These are phyloP conservation scores for Scaptodrosophila lebanonensis DNA, from an alignment of 1,140 invertebrate species.

Conservation along the genomic window DNA sequence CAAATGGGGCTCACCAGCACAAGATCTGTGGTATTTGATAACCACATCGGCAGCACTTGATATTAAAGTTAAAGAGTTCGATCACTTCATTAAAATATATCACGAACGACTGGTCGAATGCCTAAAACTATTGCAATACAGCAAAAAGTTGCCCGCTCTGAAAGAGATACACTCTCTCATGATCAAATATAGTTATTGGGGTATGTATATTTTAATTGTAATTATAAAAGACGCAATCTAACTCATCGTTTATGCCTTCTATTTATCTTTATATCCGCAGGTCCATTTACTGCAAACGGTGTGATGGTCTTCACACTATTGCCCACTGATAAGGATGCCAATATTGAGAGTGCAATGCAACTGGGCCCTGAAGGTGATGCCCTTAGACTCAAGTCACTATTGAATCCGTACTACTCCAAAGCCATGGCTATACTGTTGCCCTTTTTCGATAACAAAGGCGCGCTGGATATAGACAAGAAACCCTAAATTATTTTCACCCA, in stretches of 20 bases:
- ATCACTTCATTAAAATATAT: constrained; percentile 59
- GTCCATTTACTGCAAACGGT: constrained; percentile 23
- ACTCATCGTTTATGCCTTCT: no score
- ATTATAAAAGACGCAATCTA: no score
- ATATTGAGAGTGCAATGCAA: constrained; percentile 41
- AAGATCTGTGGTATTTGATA: constrained; percentile 60
- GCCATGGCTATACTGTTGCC: constrained; percentile 44
- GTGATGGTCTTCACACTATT: constrained; percentile 28
- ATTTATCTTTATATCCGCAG: constrained; percentile 27
- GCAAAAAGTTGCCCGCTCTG: constrained; percentile 41
- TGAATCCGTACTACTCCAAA: constrained; percentile 38
- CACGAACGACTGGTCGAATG: constrained; percentile 45
- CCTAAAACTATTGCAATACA: constrained; percentile 44
- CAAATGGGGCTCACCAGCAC: constrained; percentile 56
- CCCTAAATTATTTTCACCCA: background rate
- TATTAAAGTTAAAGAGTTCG: constrained; percentile 54
- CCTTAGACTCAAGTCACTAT: constrained; percentile 24
- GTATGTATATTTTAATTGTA: constrained; percentile 35
- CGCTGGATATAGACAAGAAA: constrained; percentile 13
- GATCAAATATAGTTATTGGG: constrained; percentile 53
- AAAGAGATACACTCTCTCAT: constrained; percentile 46
- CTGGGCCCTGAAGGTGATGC: constrained; percentile 47
- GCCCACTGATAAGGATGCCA: constrained; percentile 53
- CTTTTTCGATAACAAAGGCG: constrained; percentile 46
- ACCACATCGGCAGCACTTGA: constrained; percentile 41